Conservation (phyloP, 2,888 invertebrate genomes). For the Scaptomyza cyrtandrae region DNA sequence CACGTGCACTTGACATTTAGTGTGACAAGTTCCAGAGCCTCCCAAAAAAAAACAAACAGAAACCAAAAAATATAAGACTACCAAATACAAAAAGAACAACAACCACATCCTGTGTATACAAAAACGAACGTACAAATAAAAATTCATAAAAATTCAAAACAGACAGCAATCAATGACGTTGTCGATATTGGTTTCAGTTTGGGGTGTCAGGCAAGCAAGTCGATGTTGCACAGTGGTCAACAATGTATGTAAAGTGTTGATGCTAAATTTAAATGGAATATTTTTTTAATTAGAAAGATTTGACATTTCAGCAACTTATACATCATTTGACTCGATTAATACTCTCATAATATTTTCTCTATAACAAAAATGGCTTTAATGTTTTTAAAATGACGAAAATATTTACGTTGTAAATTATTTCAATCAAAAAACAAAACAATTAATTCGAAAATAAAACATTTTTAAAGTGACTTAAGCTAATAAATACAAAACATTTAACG, state of each 20-base stretch:
- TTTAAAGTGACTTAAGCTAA: too few relatives aligned
- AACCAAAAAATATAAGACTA: constrained; percentile 20
- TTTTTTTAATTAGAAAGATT: too few relatives aligned
- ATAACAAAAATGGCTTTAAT: too few relatives aligned
- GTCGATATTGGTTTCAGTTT: constrained; percentile 23
- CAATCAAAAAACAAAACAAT: not conserved
- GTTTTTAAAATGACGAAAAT: too few relatives aligned
- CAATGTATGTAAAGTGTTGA: not conserved
- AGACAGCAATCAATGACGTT: constrained; percentile 68
- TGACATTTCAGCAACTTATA: too few relatives aligned
- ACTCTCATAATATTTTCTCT: too few relatives aligned
- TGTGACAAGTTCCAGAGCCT: constrained; percentile 55
- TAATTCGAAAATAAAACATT: not conserved
- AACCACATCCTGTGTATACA: constrained; percentile 11
- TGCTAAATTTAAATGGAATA: not conserved
- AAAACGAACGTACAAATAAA: not conserved
- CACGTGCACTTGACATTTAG: constrained; percentile 79
- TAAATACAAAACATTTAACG: not conserved
- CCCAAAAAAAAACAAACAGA: constrained; percentile 12
- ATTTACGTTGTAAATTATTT: too few relatives aligned
- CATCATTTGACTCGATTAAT: too few relatives aligned
- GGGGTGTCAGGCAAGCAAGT: constrained; percentile 20
- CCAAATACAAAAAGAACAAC: constrained; percentile 18
- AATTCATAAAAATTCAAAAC: constrained; percentile 68
- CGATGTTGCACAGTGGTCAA: constrained; percentile 28